phyloP scores from a whole-genome alignment of 2,113 vertebrate genomes.

The Calyptommatus sinebrachiatus region DNA sequence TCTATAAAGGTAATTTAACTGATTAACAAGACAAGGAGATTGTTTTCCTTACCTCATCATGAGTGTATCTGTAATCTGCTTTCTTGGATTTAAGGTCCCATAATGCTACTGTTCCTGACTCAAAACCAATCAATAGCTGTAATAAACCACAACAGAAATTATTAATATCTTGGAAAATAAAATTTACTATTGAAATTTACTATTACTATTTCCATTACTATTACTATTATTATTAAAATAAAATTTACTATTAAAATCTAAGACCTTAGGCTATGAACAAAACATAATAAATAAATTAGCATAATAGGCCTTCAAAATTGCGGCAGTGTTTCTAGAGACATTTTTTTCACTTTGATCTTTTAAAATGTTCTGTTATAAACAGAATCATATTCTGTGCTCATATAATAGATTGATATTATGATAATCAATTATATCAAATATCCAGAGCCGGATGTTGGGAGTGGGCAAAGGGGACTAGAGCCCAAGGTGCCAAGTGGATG shows the following conservation, averaged over 20 bases:
- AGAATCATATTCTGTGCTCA: no score
- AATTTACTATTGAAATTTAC: neutral
- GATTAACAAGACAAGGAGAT: neutral
- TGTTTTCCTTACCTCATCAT: slow-evolving; percentile 88
- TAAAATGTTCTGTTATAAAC: no score
- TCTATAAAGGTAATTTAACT: neutral
- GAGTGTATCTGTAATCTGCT: slow-evolving; percentile 95
- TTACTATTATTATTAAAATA: no score
- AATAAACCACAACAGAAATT: slow-evolving; percentile 55
- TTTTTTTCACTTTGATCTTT: no score
- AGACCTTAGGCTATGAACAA: neutral
- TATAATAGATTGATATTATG: neutral
- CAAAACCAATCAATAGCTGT: slow-evolving; percentile 98
- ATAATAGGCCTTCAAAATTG: neutral
- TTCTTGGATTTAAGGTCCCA: slow-evolving; percentile 99
- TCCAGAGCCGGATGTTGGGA: no score
- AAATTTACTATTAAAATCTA: neutral
- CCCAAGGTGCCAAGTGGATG: no score
- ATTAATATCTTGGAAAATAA: slow-evolving; percentile 20
- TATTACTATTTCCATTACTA: no score
- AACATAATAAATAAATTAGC: neutral
- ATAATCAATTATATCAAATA: neutral
- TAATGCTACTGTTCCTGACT: slow-evolving; percentile 92
- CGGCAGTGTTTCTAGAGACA: neutral
- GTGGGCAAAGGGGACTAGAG: no score